Conservation (phyloP, 2,113 vertebrate genomes). For the Trogon surrucura region DNA sequence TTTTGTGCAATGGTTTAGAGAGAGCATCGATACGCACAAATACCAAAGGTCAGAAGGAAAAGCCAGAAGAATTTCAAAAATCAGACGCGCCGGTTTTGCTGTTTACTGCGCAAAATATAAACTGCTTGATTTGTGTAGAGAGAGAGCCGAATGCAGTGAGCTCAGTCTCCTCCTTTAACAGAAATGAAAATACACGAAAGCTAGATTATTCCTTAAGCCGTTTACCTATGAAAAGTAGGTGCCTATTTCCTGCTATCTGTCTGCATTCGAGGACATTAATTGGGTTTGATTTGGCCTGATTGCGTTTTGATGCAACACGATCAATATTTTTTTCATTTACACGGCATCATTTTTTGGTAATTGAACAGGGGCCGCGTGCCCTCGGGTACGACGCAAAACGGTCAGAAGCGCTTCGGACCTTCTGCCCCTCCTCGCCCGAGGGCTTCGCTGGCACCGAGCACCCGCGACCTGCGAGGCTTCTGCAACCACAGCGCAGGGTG, state of each 20-base stretch:
- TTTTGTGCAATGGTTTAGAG: conserved; percentile 72
- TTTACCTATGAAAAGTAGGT: neutral
- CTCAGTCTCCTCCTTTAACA: neutral
- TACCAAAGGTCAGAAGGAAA: conserved; percentile 79
- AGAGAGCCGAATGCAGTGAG: neutral
- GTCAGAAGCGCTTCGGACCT: fast-evolving
- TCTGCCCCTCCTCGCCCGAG: fast-evolving
- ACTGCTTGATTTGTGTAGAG: neutral
- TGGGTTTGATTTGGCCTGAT: neutral
- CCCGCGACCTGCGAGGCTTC: too few species aligned
- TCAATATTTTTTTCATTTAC: neutral
- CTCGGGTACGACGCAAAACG: fast-evolving
- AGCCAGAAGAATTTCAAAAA: conserved; percentile 76
- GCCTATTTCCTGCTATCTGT: neutral
- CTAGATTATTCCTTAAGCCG: neutral
- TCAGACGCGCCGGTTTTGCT: conserved; percentile 36
- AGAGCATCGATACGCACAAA: conserved; percentile 75
- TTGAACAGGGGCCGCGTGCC: neutral
- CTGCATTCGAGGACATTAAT: neutral
- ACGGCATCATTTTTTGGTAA: neutral
- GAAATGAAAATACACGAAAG: neutral
- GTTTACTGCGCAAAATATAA: conserved; percentile 7
- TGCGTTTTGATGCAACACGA: neutral
- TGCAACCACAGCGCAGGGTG: too few species aligned
- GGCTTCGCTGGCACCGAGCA: neutral